phyloP scores from a whole-genome alignment of 2,888 invertebrate genomes.

The Tenthredo distinguenda region DNA sequence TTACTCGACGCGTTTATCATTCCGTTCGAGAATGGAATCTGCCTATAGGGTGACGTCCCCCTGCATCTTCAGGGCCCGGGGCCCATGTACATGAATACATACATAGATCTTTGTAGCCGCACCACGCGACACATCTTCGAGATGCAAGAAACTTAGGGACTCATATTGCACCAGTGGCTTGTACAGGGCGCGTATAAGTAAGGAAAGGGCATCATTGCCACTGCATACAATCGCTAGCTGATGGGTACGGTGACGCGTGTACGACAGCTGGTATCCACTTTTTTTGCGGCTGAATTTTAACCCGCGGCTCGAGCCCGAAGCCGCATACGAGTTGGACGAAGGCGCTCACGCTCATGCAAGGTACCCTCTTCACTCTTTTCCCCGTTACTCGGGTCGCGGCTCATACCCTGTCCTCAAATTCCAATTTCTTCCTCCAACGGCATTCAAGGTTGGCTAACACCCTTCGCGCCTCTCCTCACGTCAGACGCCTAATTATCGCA shows the following conservation, averaged over 20 bases:
- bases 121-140: constrained; percentile 37
- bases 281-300: constrained; percentile 64
- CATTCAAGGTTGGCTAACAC: constrained; percentile 13
- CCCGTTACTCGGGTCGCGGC: not conserved
- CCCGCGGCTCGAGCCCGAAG: constrained; percentile 50
- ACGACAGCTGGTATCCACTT: constrained; percentile 74
- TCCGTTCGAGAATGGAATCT: not conserved
- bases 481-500: constrained; percentile 35
- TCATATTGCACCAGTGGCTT: constrained; percentile 28
- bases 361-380: not conserved
- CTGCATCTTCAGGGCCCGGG: not conserved
- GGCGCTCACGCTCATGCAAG: constrained; percentile 12
- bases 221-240: constrained; percentile 25
- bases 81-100: not conserved
- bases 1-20: constrained; percentile 12
- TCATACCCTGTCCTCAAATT: not conserved
- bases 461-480: not conserved
- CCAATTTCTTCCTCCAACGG: constrained; percentile 4
- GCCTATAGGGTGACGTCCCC: constrained; percentile 14
- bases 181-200: constrained; percentile 23
- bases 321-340: constrained; percentile 33
- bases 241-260: constrained; percentile 72
- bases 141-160: constrained; percentile 38
- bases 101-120: constrained; percentile 22
- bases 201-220: constrained; percentile 34